Base-by-base conservation (phyloP, 2,888 invertebrate genomes). In the Cyclophora albipunctata region DNA sequence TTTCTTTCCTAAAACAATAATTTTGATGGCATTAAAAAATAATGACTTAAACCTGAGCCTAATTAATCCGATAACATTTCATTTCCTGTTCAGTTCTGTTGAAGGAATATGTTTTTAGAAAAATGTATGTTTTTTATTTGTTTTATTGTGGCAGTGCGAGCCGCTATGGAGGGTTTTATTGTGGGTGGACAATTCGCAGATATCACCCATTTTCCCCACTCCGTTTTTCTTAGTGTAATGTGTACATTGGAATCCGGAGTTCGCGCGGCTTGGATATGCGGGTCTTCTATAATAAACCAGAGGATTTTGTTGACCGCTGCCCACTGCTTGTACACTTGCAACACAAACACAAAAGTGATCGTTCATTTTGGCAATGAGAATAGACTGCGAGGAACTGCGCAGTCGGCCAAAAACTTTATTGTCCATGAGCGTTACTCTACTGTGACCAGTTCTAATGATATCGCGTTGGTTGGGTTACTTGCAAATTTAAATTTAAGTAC, bases 201-300 rank as follows among this genome's bases (percentile, higher is more conserved):
- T 0, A 71, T 71, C 43, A 34, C 35, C 1, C 34, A 48, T 0
- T 63, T 51, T 42, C 67, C 72, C 2, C 62, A 70, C 45, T 58
- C 66, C 0, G 67, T 54, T 3, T 63, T 53, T 42, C n/a, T 71
- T 3, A 7, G 7, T 0, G 33, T 67, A 0, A n/a, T 3, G 2
- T 66, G 67, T 50, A n/a, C 7, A 3, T 7, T 3, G 2, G 33
- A 41, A 0, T 3, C 0, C 40, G 20, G 4, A 0, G 2, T 0
- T 7, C 20, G 20, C 20, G 20, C 20, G 20, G 20, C 20, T 4
- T 66, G 60, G 53, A 49, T 59, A 0, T 78, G 76, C 37, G 75
- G 75, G 0, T 54, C 64, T 0, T 76, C 77, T 0, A 63, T 78
- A 3, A 2, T 78, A 0, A 78, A 70, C 43, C 66, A 69, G 37